These are phyloP conservation scores for Globia sparganii DNA, from an alignment of 2,888 invertebrate genomes.

Conservation along the genomic window DNA sequence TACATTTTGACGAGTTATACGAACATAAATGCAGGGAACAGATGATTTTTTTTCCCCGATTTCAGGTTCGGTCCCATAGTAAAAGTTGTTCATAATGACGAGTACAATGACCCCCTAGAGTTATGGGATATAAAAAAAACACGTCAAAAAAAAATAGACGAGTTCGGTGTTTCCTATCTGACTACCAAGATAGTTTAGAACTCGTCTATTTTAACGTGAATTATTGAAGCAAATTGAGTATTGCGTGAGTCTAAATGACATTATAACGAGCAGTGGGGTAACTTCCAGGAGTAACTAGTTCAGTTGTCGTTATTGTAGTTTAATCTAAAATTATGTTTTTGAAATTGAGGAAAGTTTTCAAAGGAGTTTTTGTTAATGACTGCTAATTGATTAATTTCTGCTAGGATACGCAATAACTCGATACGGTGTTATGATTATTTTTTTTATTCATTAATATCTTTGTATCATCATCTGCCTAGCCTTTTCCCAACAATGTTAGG, in stretches of 20 bases:
- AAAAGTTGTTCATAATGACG: no score
- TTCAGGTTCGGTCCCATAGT: no score
- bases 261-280: slow-evolving; percentile 41
- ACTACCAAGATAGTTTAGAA: background rate
- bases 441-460: no score
- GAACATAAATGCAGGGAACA: no score
- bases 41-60: no score
- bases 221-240: background rate
- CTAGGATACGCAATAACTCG: no score
- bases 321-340: slow-evolving; percentile 42
- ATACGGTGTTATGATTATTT: background rate
- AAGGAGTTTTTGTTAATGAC: slow-evolving; percentile 1
- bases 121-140: no score
- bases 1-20: no score
- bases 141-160: background rate
- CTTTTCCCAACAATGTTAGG: no score
- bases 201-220: background rate
- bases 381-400: background rate
- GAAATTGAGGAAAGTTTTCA: slow-evolving; percentile 14
- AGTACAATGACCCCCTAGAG: no score
- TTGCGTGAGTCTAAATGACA: slow-evolving; percentile 51
- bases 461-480: no score
- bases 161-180: background rate
- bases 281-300: slow-evolving; percentile 3
- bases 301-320: slow-evolving; percentile 10